Percentiles rank a stretch among this genome's conserved stretches.
Conservation (phyloP, 2,797 vertebrate species). For the Typhlichthys eigenmanni region DNA sequence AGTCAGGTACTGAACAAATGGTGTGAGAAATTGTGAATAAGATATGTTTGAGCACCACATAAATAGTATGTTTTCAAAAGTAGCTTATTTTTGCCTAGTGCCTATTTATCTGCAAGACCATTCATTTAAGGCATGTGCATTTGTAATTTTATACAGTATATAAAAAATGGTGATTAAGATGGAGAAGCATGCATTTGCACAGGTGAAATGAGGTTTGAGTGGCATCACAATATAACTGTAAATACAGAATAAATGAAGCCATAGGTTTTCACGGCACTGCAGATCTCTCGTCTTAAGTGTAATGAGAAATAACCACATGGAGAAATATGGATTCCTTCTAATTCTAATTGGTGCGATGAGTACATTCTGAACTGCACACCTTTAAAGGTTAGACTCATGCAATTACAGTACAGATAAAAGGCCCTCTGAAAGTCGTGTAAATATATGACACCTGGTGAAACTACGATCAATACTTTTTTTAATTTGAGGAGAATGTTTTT, state of each 20-base stretch:
- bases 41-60: constrained; percentile 1
- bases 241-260: constrained; percentile 32
- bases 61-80: constrained; percentile 23
- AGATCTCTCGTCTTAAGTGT: constrained; percentile 59
- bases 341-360: constrained; percentile 27
- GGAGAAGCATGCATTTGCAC: constrained; percentile 17
- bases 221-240: constrained; percentile 24
- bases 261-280: constrained; percentile 3
- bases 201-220: constrained; percentile 27
- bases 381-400: constrained; percentile 26
- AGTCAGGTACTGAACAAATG: constrained; percentile 33
- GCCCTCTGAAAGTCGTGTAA: constrained; percentile 3
- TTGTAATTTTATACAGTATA: neutral
- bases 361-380: constrained; percentile 34
- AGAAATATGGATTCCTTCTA: constrained; percentile 16
- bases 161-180: neutral
- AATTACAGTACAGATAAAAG: constrained; percentile 2
- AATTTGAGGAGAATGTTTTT: constrained; percentile 16
- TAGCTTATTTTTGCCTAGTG: constrained; percentile 6
- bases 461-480: constrained; percentile 22
- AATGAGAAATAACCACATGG: constrained; percentile 46
- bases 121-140: constrained; percentile 23
- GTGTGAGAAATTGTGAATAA: constrained; percentile 29
- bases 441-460: constrained; percentile 7
- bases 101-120: constrained; percentile 4